A percentile compares a stretch with the other conserved stretches of the same genome.
Evolutionary conservation across 2,797 vertebrate species (phyloP).

Genomic region (Chrysolophus pictus): DNA sequence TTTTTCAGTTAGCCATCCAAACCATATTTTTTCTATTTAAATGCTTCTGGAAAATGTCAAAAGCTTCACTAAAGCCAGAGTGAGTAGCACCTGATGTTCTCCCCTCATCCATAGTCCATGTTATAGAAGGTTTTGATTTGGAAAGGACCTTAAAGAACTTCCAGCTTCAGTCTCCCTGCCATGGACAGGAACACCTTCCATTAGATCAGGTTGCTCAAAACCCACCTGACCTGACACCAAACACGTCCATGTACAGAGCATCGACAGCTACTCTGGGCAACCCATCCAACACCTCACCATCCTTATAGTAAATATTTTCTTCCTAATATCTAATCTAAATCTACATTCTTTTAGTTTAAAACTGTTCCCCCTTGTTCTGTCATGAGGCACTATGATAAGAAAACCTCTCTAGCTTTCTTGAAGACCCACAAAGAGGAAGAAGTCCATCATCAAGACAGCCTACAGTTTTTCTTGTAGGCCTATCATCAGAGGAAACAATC

Average conservation of each 20-base stretch:
- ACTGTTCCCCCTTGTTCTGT: neutral
- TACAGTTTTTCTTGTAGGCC: neutral
- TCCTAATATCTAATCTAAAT: neutral
- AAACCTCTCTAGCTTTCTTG: neutral
- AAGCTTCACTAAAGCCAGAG: neutral
- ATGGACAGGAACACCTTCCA: neutral
- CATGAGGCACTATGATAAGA: neutral
- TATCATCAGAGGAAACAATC: neutral
- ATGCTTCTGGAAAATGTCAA: neutral
- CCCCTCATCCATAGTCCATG: neutral
- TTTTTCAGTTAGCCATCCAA: neutral
- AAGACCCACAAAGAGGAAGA: neutral
- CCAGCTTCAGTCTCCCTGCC: neutral
- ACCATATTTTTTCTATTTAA: neutral
- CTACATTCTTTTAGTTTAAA: neutral
- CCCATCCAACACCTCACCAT: neutral
- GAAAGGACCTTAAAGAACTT: neutral
- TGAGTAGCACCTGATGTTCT: neutral
- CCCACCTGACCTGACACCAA: neutral
- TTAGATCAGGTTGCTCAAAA: neutral
- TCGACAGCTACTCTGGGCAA: neutral
- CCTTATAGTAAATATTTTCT: neutral
- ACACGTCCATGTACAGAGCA: neutral
- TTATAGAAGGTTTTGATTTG: neutral
- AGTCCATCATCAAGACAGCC: neutral